These are phyloP conservation scores for Stegophylla sp. DNA, from an alignment of 2,888 invertebrate species.

Conservation along the genomic window DNA sequence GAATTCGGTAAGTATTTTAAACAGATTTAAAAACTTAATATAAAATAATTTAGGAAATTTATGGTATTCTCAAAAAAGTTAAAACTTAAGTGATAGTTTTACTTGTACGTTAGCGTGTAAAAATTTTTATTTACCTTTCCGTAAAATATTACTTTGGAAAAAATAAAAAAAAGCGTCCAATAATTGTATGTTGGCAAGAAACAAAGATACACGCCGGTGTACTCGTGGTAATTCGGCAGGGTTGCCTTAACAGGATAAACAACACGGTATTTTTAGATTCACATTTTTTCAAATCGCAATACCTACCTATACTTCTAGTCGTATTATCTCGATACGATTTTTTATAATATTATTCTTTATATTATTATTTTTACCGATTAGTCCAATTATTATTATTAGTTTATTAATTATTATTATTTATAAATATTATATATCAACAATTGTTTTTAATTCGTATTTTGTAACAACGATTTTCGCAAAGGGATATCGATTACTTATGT, in stretches of 20 bases:
- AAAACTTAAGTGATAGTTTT: too few species aligned
- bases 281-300: conserved; percentile 53
- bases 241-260: conserved; percentile 56
- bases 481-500: too few species aligned
- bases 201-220: conserved; percentile 49
- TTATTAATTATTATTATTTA: too few species aligned
- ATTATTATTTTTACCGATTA: neutral
- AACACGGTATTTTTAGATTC: conserved; percentile 56
- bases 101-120: neutral
- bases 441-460: too few species aligned
- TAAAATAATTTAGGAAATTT: too few species aligned
- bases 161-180: conserved; percentile 35
- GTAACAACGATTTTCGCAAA: too few species aligned
- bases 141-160: conserved; percentile 43
- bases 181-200: conserved; percentile 57
- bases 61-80: too few species aligned
- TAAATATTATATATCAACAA: too few species aligned
- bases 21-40: too few species aligned
- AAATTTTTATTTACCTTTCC: conserved; percentile 44
- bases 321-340: conserved; percentile 21
- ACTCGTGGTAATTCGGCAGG: conserved; percentile 46
- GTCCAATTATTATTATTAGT: too few species aligned
- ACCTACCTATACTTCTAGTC: conserved; percentile 17
- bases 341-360: neutral
- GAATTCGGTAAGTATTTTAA: too few species aligned